phyloP scores from a whole-genome alignment of 1,140 invertebrate species.

The Drosophila baimaii region DNA sequence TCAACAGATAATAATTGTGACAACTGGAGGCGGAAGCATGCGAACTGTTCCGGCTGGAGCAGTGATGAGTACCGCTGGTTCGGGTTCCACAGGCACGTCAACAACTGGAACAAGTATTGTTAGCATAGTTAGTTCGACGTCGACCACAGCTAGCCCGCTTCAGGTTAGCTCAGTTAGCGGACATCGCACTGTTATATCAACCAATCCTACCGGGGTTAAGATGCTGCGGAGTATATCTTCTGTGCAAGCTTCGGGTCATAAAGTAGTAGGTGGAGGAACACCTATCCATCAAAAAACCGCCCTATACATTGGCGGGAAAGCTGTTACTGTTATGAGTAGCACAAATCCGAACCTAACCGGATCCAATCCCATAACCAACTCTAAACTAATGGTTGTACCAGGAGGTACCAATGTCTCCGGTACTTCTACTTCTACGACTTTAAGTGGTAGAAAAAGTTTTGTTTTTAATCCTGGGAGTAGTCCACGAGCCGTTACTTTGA shows the following conservation, averaged over 20 bases:
- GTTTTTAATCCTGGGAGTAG: slow-evolving; percentile 65
- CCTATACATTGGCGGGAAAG: slow-evolving; percentile 88
- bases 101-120: slow-evolving; percentile 72
- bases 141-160: slow-evolving; percentile 52
- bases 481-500: slow-evolving; percentile 59
- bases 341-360: slow-evolving; percentile 70
- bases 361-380: slow-evolving; percentile 19
- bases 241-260: slow-evolving; percentile 40
- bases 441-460: slow-evolving; percentile 72
- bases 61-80: slow-evolving; percentile 86
- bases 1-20: slow-evolving; percentile 90
- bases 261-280: slow-evolving; percentile 18
- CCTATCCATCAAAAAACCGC: slow-evolving; percentile 86
- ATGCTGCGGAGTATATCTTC: slow-evolving; percentile 87
- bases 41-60: slow-evolving; percentile 84
- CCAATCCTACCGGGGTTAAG: slow-evolving; percentile 86
- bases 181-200: slow-evolving; percentile 82
- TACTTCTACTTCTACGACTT: slow-evolving; percentile 25
- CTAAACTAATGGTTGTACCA: slow-evolving; percentile 83
- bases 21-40: slow-evolving; percentile 87
- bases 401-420: slow-evolving; percentile 5
- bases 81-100: slow-evolving; percentile 84
- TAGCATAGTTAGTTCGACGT: slow-evolving; percentile 71
- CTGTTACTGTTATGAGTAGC: slow-evolving; percentile 88
- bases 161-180: slow-evolving; percentile 60